Evolutionary conservation across 2,888 invertebrate genomes (phyloP).

Genomic region (Carcina quercana): DNA sequence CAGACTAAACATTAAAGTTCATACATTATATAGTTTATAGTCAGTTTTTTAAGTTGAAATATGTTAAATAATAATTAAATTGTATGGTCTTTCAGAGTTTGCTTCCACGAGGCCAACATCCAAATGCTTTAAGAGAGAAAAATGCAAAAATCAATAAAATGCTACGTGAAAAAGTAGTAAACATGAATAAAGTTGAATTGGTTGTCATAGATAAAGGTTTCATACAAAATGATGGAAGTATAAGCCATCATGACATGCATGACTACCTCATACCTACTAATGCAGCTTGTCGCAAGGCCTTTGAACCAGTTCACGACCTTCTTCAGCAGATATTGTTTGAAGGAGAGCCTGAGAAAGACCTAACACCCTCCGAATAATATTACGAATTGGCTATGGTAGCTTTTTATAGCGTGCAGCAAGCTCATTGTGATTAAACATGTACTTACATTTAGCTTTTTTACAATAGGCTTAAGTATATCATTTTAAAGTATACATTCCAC

Average conservation of each 20-base stretch:
- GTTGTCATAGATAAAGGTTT: constrained; percentile 87
- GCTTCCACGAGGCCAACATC: constrained; percentile 90
- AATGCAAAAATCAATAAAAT: constrained; percentile 83
- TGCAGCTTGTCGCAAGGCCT: constrained; percentile 89
- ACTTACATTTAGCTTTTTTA: constrained; percentile 69
- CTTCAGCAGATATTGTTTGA: constrained; percentile 84
- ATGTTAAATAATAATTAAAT: too few species aligned
- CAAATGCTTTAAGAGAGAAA: constrained; percentile 87
- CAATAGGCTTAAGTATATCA: constrained; percentile 45
- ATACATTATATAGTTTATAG: too few species aligned
- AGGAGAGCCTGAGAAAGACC: constrained; percentile 82
- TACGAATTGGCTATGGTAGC: constrained; percentile 21
- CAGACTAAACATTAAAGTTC: too few species aligned
- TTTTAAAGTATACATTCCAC: constrained; percentile 61
- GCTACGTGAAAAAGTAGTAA: constrained; percentile 77
- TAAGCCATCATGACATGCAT: constrained; percentile 93
- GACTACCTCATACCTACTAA: constrained; percentile 93
- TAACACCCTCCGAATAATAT: constrained; percentile 81
- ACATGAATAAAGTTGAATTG: constrained; percentile 82
- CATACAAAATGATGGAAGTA: constrained; percentile 84
- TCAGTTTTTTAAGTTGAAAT: too few species aligned
- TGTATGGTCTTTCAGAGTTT: constrained; percentile 88
- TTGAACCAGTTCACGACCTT: constrained; percentile 88
- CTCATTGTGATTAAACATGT: constrained; percentile 65
- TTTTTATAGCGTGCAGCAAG: constrained; percentile 50